Evolutionary conservation across 1,140 invertebrate species (phyloP), one percentile per base, ranked within the genome.

Genomic region (Homalodisca vitripennis): DNA sequence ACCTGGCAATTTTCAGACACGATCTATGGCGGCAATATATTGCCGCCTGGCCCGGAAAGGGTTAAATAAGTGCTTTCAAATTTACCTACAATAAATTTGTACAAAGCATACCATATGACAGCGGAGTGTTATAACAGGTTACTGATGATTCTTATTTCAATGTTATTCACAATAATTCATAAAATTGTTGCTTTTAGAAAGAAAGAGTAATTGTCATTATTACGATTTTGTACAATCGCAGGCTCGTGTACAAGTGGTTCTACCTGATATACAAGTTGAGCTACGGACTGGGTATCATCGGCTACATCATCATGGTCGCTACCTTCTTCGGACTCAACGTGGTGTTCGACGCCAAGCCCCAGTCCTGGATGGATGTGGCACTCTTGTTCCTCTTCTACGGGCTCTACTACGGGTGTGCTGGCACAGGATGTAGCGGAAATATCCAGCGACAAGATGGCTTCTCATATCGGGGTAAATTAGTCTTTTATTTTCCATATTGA

Each of bases 201-300:
- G n/a, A n/a, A n/a, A n/a, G n/a, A n/a, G n/a, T n/a, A n/a, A n/a
- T n/a, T n/a, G n/a, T n/a, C n/a, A n/a, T n/a, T n/a, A n/a, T n/a
- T n/a, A n/a, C n/a, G n/a, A n/a, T n/a, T n/a, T 29, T 65, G 6
- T 41, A 41, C 6, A 10, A 20, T 53, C 31, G 3, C 84, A 95
- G 95, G 83, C 85, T 98, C 79, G 97, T 99, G 47, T 99, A 99
- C 84, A 99, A 98, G 86, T 99, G 97, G 97, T 99, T 99, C 82
- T 92, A 98, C 77, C 87, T 98, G 72, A 88, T 99, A 77, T 97
- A 99, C 81, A 97, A 98, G 84, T 77, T 97, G 63, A 98, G 95
- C 80, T 98, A 97, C 78, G 86, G 86, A n/a, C n/a, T 98, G 51
- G 97, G 97, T 30, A 88, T 99, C 47, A 80, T 94, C 62, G 97